Conservation (phyloP, 2,797 vertebrate species). For the Champsocephalus gunnari region DNA sequence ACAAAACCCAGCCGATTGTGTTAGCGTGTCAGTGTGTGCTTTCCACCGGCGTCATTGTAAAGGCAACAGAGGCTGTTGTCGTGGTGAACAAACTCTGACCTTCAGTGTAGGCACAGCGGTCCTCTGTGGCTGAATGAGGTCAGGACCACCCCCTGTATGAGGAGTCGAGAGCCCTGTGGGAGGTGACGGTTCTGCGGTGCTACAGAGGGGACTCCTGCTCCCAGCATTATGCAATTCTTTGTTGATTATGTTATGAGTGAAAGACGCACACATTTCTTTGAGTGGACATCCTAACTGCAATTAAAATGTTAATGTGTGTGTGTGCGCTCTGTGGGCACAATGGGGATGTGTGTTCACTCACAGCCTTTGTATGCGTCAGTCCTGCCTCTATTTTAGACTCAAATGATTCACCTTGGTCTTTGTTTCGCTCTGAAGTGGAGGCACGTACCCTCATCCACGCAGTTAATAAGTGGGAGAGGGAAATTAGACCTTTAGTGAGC, state of each 20-base stretch:
- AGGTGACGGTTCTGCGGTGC: background rate
- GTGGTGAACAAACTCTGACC: constrained; percentile 52
- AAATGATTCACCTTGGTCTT: constrained; percentile 61
- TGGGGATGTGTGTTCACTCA: constrained; percentile 28
- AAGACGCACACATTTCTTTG: too few relatives aligned
- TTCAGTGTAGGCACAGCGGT: constrained; percentile 40
- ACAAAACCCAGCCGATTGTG: constrained; percentile 72
- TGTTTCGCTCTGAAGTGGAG: constrained; percentile 57
- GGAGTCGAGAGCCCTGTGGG: background rate
- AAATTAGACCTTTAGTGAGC: constrained; percentile 67
- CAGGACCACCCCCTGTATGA: constrained; percentile 26
- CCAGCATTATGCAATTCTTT: background rate
- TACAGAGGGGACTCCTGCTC: background rate
- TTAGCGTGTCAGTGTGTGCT: constrained; percentile 77
- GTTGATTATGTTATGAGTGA: background rate
- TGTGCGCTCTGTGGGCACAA: background rate
- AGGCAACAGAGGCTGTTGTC: constrained; percentile 34
- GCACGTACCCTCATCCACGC: constrained; percentile 43
- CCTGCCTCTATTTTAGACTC: constrained; percentile 58
- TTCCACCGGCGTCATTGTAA: constrained; percentile 66
- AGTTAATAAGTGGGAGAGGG: constrained; percentile 49
- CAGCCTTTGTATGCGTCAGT: constrained; percentile 33
- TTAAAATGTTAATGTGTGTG: too few relatives aligned
- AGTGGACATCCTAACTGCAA: too few relatives aligned
- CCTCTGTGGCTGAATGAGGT: constrained; percentile 37